Evolutionary conservation across 2,797 vertebrate genomes (phyloP).

Genomic region (Falco naumanni): DNA sequence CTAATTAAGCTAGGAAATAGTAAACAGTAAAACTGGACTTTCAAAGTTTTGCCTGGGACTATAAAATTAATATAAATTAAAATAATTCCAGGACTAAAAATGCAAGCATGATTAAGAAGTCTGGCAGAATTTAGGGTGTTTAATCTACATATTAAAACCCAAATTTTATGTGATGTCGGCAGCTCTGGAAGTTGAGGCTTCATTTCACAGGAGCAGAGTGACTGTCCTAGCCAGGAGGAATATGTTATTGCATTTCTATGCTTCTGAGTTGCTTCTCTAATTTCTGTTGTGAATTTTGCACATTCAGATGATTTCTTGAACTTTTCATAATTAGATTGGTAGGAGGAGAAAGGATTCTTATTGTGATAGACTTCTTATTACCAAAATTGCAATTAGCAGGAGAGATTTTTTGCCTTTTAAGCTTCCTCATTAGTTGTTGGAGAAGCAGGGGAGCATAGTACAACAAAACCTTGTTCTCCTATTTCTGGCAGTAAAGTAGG

Average conservation of each 20-base stretch:
- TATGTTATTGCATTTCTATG: not conserved
- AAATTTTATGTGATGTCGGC: not conserved
- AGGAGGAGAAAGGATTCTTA: not conserved
- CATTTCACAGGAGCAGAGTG: not conserved
- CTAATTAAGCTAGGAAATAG: not conserved
- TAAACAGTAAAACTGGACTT: not conserved
- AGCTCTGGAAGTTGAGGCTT: not conserved
- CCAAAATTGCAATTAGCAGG: not conserved
- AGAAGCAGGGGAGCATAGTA: not conserved
- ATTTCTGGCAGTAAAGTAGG: not conserved
- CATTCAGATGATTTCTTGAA: slow-evolving; percentile 16
- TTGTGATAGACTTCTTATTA: not conserved
- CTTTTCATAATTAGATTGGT: slow-evolving; percentile 33
- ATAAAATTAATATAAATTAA: not conserved
- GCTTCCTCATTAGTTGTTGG: slow-evolving; percentile 2
- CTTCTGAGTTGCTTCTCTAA: not conserved
- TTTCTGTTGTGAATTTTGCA: slow-evolving; percentile 9
- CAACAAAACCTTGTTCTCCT: not conserved
- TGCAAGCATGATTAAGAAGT: not conserved
- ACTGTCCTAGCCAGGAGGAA: not conserved
- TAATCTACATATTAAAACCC: not conserved
- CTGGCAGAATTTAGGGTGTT: not conserved
- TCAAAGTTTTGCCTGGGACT: not conserved
- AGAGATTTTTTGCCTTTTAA: slow-evolving; percentile 41
- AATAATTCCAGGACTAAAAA: not conserved